Conservation (phyloP, 2,797 vertebrate genomes). For the Margarornis squamiger region DNA sequence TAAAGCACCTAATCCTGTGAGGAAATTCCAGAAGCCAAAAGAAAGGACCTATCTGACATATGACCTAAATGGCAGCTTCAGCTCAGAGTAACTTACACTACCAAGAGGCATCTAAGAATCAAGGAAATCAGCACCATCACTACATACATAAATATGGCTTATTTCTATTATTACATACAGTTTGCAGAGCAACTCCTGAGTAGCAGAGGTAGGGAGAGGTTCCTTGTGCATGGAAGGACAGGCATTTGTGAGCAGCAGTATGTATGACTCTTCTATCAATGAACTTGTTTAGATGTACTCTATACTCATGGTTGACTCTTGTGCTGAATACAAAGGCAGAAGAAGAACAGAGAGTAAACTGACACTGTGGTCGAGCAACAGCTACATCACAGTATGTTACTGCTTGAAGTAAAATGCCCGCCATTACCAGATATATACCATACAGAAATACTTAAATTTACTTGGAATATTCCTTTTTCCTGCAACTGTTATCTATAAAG, state of each 20-base stretch:
- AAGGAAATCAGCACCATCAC: background rate
- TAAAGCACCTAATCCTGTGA: background rate
- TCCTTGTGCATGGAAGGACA: background rate
- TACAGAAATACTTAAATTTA: background rate
- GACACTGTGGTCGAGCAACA: background rate
- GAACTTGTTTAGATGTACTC: background rate
- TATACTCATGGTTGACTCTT: accelerated
- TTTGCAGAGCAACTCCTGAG: background rate
- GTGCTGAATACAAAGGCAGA: background rate
- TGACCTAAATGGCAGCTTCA: background rate
- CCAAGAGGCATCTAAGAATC: background rate
- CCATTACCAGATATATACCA: background rate
- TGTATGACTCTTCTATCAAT: background rate
- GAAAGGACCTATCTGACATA: background rate
- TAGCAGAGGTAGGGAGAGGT: background rate
- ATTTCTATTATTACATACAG: background rate
- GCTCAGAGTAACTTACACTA: background rate
- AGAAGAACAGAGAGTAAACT: background rate
- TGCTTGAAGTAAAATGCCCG: background rate
- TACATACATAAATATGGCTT: background rate
- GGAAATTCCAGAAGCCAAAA: background rate
- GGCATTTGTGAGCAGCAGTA: background rate
- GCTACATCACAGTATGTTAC: background rate
- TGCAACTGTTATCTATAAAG: background rate
- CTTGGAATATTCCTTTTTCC: background rate